Base-by-base conservation (phyloP, 1,140 invertebrate species). In the Elymnias hypermnestra region DNA sequence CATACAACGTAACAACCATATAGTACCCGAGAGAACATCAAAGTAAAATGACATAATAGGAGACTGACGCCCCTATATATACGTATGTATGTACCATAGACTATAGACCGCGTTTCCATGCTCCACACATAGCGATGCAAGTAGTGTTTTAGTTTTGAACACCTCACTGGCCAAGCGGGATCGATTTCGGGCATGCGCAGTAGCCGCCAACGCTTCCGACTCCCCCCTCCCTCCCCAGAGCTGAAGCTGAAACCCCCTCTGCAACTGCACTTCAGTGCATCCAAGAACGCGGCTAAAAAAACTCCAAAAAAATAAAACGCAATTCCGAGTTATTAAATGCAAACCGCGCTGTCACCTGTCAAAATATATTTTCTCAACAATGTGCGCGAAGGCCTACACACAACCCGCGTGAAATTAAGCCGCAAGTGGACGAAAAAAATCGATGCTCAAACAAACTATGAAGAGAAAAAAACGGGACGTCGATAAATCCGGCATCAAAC, bases 231-330 rank as follows among this genome's bases (percentile, higher is more conserved):
- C 38, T 35, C 42, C 57, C 47, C 51, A 1, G 7, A 36, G 31
- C 46, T 67, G 57, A 59, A 67, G 57, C 61, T 64, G 65, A 72
- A 63, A 57, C 63, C 59, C 67, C 71, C 62, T 68, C 60, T 78
- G 78, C 78, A 74, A 77, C 67, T 83, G 78, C 78, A 83, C 55
- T 79, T 63, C 78, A 85, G 82, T 85, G 78, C 78, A 85, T 72
- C 55, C 60, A 47, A 64, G 65, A 70, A 63, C 73, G 69, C 66
- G 63, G 65, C 58, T 67, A 74, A 73, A 76, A 68, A 75, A 76
- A 51, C 59, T 58, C 51, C 46, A 45, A 58, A 61, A 21, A 59
- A 54, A 53, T 42, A 60, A 48, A 58, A 64, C 56, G 63, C 46
- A 61, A 59, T 61, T 42, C 18, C 47, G 45, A 28, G 51, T 48